phyloP scores from a whole-genome alignment of 2,113 vertebrate genomes.

The Prionailurus viverrinus region DNA sequence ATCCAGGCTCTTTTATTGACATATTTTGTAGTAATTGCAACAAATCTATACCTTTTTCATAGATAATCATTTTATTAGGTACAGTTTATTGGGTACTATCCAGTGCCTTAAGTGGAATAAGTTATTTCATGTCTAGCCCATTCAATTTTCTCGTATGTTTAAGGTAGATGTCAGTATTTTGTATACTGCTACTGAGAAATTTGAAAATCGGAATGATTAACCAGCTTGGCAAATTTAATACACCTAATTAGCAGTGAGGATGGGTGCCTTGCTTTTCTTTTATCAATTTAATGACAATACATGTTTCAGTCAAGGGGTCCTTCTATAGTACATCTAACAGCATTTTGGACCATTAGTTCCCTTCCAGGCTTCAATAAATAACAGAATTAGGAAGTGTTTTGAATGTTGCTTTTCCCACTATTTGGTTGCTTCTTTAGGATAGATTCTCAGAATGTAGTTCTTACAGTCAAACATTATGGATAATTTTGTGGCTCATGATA shows the following conservation, averaged over 20 bases:
- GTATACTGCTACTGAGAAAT: not conserved
- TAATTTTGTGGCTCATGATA: not conserved
- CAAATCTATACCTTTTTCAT: not conserved
- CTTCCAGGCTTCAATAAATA: not conserved
- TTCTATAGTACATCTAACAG: not conserved
- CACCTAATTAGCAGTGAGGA: not conserved
- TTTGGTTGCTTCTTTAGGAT: slow-evolving; percentile 10
- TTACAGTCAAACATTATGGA: not conserved
- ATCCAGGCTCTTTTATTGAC: not conserved
- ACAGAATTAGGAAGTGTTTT: not conserved
- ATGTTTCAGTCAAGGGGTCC: not conserved
- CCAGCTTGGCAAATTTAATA: not conserved
- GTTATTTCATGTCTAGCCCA: not conserved
- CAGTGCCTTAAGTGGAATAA: not conserved
- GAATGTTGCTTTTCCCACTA: not conserved
- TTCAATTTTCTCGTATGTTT: not conserved
- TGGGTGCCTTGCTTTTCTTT: not conserved
- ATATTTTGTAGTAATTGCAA: not conserved
- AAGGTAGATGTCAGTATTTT: not conserved
- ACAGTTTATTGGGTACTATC: not conserved
- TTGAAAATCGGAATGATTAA: not conserved
- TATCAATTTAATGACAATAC: not conserved
- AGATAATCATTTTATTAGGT: not conserved
- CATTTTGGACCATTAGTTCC: not conserved
- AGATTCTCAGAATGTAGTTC: not conserved